Evolutionary conservation across 2,797 vertebrate genomes (phyloP), one percentile per base, ranked within the genome.

Genomic region (Pseudomugil gertrudae): DNA sequence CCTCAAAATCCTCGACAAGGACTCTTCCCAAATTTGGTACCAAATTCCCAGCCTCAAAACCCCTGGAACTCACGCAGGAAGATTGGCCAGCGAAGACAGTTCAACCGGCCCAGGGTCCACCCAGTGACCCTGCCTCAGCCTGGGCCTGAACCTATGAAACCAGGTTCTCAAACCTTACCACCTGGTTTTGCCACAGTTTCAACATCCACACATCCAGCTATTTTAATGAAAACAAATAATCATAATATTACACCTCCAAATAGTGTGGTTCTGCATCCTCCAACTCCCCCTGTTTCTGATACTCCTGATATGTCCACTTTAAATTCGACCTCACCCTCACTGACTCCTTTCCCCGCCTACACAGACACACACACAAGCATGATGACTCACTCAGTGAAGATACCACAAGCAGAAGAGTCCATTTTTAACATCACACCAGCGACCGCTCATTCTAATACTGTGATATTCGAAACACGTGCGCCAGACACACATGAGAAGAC

Each of bases 11-110:
- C 83, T 24, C 35, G 9, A 3, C 80, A 76, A 27, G 64, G 71
- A 69, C 23, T 65, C 9, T 51, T 74, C 2, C 80, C 85, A 24
- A 90, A 89, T 76, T 78, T 76, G 14, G 64, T 79, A 17, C 78
- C 83, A 43, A 84, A 80, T 51, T 35, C 76, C 0, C 66, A 63
- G 9, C 79, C 86, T 66, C 81, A 87, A 66, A 90, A 58, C 21
- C 89, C 87, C 19, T 84, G 87, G 90, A 86, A 86, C 65, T 48
- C 83, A 50, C 87, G 87, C 55, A 87, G 92, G 38, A 84, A 78
- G 61, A 67, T 82, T 0, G 90, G 88, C 62, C 86, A 88, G 57
- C 57, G 80, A 29, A 88, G 88, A 75, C 84, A 86, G 66, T 75
- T 90, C 35, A 81, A 68, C 77, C 83, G 89, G 64, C 74, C 75